Percentiles rank a stretch among this genome's conserved stretches.
phyloP scores from a whole-genome alignment of 2,888 invertebrate genomes.

The Melanargia galathea region DNA sequence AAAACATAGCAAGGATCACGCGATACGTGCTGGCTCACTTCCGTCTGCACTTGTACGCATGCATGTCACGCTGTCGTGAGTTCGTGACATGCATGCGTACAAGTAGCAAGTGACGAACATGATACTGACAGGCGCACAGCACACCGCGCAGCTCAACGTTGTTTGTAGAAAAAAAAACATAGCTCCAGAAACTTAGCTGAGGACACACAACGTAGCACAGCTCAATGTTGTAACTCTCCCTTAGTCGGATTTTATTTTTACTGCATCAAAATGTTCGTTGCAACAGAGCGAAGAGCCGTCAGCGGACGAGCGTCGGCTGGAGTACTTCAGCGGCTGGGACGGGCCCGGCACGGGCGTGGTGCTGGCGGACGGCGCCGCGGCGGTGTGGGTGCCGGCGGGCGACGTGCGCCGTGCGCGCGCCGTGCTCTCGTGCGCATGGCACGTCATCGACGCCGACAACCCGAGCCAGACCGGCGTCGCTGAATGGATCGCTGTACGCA shows the following conservation, averaged over 20 bases:
- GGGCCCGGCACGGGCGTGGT: constrained; percentile 90
- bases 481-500: constrained; percentile 85
- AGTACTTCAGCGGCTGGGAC: constrained; percentile 91
- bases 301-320: constrained; percentile 87
- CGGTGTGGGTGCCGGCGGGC: constrained; percentile 95
- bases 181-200: too few species aligned
- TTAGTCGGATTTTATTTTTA: not conserved
- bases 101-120: too few species aligned
- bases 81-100: too few species aligned
- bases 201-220: too few species aligned
- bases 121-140: too few species aligned
- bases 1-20: too few species aligned
- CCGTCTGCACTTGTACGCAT: too few species aligned
- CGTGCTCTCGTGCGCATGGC: constrained; percentile 95
- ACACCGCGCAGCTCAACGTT: too few species aligned
- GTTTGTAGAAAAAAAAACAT: too few species aligned
- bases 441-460: constrained; percentile 89
- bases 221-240: too few species aligned
- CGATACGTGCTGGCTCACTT: too few species aligned
- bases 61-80: too few species aligned
- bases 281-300: constrained; percentile 89
- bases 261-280: not conserved
- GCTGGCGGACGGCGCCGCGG: constrained; percentile 85
- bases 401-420: constrained; percentile 93
- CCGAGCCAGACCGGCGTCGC: constrained; percentile 82